These are phyloP conservation scores for Serranus cabrilla DNA, from an alignment of 2,797 vertebrate genomes.

Conservation along the genomic window DNA sequence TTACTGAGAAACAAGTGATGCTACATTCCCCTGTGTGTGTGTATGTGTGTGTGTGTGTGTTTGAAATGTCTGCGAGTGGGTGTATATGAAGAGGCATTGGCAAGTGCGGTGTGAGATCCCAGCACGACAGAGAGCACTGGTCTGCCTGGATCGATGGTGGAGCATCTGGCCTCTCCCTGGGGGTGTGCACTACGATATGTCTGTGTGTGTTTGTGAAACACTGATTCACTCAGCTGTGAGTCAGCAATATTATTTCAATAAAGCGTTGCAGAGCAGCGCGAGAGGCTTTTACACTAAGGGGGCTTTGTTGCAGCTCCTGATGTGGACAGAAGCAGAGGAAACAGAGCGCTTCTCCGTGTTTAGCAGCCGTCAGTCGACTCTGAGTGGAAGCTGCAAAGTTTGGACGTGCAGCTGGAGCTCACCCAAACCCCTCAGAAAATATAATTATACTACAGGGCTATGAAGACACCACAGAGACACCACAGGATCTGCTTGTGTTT, in stretches of 20 bases:
- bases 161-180: conserved; percentile 58
- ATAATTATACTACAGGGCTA: conserved; percentile 23
- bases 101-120: conserved; percentile 36
- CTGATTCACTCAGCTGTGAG: conserved; percentile 33
- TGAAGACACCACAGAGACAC: conserved; percentile 8
- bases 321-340: conserved; percentile 7
- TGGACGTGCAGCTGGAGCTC: conserved; percentile 7
- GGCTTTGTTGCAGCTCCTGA: conserved; percentile 15
- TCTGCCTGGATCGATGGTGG: conserved; percentile 15
- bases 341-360: conserved; percentile 6
- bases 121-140: conserved; percentile 29
- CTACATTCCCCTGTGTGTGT: background rate
- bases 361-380: background rate
- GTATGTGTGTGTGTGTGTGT: background rate
- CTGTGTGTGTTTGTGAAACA: conserved; percentile 26
- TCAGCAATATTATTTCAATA: conserved; percentile 26
- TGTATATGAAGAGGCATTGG: conserved; percentile 38
- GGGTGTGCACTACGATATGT: conserved; percentile 14
- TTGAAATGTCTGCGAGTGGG: conserved; percentile 23
- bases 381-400: conserved; percentile 20
- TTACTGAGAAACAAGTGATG: conserved; percentile 3
- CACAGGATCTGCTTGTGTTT: conserved; percentile 13
- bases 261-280: conserved; percentile 14
- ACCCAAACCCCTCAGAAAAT: conserved; percentile 15
- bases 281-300: background rate